Evolutionary conservation across 2,888 invertebrate species (phyloP).

Genomic region (Listrodromus nycthemerus): DNA sequence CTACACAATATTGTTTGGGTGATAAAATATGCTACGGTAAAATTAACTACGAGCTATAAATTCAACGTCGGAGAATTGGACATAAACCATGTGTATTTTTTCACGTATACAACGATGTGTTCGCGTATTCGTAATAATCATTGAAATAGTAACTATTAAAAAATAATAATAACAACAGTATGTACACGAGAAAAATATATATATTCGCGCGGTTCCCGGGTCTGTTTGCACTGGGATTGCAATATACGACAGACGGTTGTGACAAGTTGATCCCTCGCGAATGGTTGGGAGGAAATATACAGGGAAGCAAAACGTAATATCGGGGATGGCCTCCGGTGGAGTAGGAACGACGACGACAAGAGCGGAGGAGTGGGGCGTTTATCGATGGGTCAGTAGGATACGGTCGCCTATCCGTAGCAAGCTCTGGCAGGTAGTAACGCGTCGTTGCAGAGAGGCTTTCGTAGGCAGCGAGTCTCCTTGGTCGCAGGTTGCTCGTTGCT

Average conservation of each 20-base stretch:
- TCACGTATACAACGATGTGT: not conserved
- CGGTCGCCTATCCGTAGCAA: conserved; percentile 48
- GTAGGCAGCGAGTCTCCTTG: conserved; percentile 46
- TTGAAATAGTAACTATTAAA: not conserved
- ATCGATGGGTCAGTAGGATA: conserved; percentile 61
- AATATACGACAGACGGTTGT: conserved; percentile 30
- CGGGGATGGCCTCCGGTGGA: conserved; percentile 17
- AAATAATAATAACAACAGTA: not conserved
- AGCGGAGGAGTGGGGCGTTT: conserved; percentile 51
- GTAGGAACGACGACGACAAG: conserved; percentile 36
- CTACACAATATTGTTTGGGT: not conserved
- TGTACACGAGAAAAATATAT: not conserved
- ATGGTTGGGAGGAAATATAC: conserved; percentile 5
- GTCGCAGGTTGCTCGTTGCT: conserved; percentile 79
- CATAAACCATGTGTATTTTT: conserved; percentile 13
- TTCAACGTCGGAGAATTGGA: not conserved
- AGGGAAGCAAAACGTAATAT: conserved; percentile 36
- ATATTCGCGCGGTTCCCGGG: not conserved
- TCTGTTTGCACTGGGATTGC: not conserved
- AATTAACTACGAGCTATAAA: not conserved
- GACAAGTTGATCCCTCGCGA: conserved; percentile 44
- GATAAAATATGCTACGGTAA: not conserved
- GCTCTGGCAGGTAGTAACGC: conserved; percentile 32
- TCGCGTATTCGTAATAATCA: not conserved
- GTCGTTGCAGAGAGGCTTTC: conserved; percentile 47